Percentiles rank a stretch among this genome's conserved stretches.
Evolutionary conservation across 2,113 vertebrate species (phyloP).

Genomic region (Entelurus aequoreus): DNA sequence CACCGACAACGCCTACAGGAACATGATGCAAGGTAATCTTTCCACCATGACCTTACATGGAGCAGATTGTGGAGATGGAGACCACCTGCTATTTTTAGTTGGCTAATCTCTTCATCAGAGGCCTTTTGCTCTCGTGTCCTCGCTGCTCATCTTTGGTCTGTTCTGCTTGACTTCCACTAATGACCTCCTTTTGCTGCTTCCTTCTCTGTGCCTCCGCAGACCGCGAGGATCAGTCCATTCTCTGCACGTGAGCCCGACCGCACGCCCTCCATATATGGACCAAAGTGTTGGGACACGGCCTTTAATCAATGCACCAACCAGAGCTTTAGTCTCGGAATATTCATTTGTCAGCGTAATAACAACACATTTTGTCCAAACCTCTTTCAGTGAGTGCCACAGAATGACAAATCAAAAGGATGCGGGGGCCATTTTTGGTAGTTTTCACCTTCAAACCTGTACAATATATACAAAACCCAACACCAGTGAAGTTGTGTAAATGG

Average conservation of each 20-base stretch:
- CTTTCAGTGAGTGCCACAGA: too few relatives aligned
- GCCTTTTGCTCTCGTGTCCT: not conserved
- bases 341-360: too few relatives aligned
- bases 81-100: slow-evolving; percentile 58
- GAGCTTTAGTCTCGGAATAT: too few relatives aligned
- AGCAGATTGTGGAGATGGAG: slow-evolving; percentile 31
- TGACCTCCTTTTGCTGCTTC: slow-evolving; percentile 20
- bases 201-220: slow-evolving; percentile 44
- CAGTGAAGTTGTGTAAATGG: too few relatives aligned
- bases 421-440: too few relatives aligned
- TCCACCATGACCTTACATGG: slow-evolving; percentile 61
- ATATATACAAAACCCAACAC: too few relatives aligned
- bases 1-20: slow-evolving; percentile 93
- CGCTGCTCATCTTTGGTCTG: slow-evolving; percentile 41
- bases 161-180: slow-evolving; percentile 29
- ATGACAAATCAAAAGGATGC: too few relatives aligned
- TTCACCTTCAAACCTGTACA: too few relatives aligned
- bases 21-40: slow-evolving; percentile 91
- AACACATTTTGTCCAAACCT: too few relatives aligned
- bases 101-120: slow-evolving; percentile 36
- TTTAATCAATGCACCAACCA: too few relatives aligned
- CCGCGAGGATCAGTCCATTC: slow-evolving; percentile 72
- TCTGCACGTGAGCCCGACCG: slow-evolving; percentile 68
- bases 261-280: too few relatives aligned
- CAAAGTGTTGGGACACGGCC: too few relatives aligned